Base-by-base conservation (phyloP, 1,140 invertebrate species). In the Phortica variegata region DNA sequence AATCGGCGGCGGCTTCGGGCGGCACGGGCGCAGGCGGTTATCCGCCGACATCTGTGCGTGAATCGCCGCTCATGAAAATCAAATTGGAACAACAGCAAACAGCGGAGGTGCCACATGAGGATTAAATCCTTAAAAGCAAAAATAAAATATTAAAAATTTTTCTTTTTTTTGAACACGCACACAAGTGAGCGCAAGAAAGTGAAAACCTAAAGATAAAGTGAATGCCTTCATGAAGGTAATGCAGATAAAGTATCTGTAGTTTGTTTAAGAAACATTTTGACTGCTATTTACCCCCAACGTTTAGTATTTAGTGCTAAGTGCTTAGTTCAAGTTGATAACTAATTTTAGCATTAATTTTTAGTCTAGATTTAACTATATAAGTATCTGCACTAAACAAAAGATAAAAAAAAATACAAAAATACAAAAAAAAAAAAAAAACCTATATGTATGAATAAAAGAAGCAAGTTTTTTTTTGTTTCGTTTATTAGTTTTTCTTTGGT, bases 221-320 rank as follows among this genome's bases (percentile, higher is more conserved):
- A 2, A 34, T 12, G 41, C n/a, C 18, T 15, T n/a, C 13, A 38
- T n/a, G 37, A 19, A 18, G 36, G 20, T 29, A 23, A 52, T 12
- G 42, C 8, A 39, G 31, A 36, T 20, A 45, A 34, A 16, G 36
- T 15, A 16, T 12, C 40, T 19, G 13, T 38, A 29, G 53, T 46
- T 51, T 54, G 46, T 51, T 54, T 31, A 33, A 56, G 43, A 63
- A 21, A 50, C 39, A 55, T 63, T 71, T 69, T 70, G 70, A 73
- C 70, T 73, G 70, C 65, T 73, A 73, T 69, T 73, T 65, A 70
- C 61, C 57, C 61, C 69, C 69, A 72, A 72, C 66, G 62, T 71
- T 58, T 63, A 54, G 52, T 54, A 44, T 29, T 56, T 47, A 52
- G 49, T 62, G 58, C 47, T 49, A 59, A 59, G 60, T 53, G 60